Base-by-base conservation (phyloP, 1,140 invertebrate genomes). In the Drosophila pseudoananassae region DNA sequence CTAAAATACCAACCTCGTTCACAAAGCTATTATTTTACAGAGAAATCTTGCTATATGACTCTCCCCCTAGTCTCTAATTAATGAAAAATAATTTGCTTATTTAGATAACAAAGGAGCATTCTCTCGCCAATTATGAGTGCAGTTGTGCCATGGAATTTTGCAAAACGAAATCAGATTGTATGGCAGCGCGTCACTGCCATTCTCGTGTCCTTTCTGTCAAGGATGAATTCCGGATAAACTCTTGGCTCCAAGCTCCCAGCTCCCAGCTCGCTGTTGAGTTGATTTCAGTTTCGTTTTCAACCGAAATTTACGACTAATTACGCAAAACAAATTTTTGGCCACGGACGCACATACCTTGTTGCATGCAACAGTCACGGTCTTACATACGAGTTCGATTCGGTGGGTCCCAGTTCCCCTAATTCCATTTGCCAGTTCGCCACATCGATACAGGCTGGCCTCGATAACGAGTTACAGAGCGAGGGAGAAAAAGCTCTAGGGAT, bases 261-360 rank as follows among this genome's bases (percentile, higher is more conserved):
- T 8, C 31, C 9, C 31, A 9, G n/a, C 38, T 40, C 12, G 20
- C n/a, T 14, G 12, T 40, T 10, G 38, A 14, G 8, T n/a, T 23
- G 8, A 2, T 23, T 5, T 54, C n/a, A 9, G 15, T 29, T 36
- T 23, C 23, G 15, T n/a, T 45, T 8, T 25, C 51, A 43, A 47
- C 43, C 33, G 36, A 50, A 70, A 68, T 61, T 82, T 53, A 31
- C 52, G 64, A 75, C 52, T 81, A 87, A 87, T 87, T 85, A 66
- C 63, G 74, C 68, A 85, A 79, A 65, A 74, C 64, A 53, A 64
- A 81, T 81, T 85, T 85, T 17, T 43, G 14, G 40, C 40, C 40
- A 15, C 43, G 43, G 45, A 49, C 56, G 63, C 46, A 20, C 10
- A 4, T 36, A 12, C 33, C 12, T n/a, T 3, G 31, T 10, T n/a